These are phyloP conservation scores for Meda fulgida DNA, from an alignment of 2,797 vertebrate species.

Conservation along the genomic window DNA sequence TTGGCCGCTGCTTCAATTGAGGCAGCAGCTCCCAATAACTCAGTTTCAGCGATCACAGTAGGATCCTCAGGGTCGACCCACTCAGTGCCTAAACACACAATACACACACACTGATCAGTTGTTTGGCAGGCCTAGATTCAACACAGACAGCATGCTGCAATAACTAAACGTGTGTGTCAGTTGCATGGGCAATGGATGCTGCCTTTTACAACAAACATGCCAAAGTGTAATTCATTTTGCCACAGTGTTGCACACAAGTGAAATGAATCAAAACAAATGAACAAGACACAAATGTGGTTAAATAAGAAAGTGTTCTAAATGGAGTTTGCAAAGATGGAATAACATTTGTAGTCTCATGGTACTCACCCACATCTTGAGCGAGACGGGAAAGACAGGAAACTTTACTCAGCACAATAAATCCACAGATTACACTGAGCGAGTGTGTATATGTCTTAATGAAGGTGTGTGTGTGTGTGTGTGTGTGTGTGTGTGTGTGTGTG, in stretches of 20 bases:
- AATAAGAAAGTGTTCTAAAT: not conserved
- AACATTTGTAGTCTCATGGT: conserved; percentile 38
- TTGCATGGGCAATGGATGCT: not conserved
- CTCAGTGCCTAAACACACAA: conserved; percentile 83
- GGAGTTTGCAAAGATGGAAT: not conserved
- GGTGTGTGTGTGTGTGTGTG: not conserved
- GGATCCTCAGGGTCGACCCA: conserved; percentile 96
- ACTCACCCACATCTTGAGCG: conserved; percentile 83
- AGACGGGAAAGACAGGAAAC: conserved; percentile 65
- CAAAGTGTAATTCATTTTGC: not conserved
- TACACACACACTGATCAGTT: conserved; percentile 7
- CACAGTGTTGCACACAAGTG: not conserved
- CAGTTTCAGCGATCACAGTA: conserved; percentile 93
- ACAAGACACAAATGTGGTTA: conserved; percentile 20
- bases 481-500: not conserved
- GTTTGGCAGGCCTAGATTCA: not conserved
- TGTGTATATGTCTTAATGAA: not conserved
- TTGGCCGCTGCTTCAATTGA: conserved; percentile 98
- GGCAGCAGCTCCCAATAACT: conserved; percentile 93
- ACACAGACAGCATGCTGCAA: conserved; percentile 3
- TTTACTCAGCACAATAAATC: conserved; percentile 53
- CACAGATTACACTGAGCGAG: not conserved
- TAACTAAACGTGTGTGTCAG: not conserved
- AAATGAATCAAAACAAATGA: not conserved
- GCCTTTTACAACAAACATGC: not conserved